These are phyloP conservation scores for Caenorhabditis afra DNA, from an alignment of 2,888 invertebrate genomes.

Conservation along the genomic window DNA sequence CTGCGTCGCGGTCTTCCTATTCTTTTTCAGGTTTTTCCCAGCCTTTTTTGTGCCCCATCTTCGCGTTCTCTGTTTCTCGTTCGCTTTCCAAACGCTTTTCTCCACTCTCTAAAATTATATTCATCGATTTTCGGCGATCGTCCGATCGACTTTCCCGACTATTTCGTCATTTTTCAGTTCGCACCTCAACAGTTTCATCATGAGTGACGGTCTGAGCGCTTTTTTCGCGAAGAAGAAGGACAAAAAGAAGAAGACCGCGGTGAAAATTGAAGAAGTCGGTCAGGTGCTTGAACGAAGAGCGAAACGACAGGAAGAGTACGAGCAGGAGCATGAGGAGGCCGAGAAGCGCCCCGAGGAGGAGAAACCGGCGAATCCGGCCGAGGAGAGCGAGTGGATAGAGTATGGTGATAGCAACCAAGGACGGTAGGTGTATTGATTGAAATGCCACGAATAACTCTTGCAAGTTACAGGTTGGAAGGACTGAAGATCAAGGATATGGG, in stretches of 20 bases:
- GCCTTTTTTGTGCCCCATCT: background rate
- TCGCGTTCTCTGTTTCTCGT: background rate
- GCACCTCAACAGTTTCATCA: conserved; percentile 24
- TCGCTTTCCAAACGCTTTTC: background rate
- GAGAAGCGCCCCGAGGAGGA: conserved; percentile 60
- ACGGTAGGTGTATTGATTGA: conserved; percentile 35
- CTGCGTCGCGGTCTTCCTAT: conserved; percentile 21
- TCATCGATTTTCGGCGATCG: background rate
- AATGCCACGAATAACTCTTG: too few species aligned
- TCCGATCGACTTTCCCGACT: background rate
- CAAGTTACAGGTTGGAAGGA: conserved; percentile 63
- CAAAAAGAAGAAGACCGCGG: conserved; percentile 74
- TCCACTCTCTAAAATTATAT: background rate
- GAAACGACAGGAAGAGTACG: conserved; percentile 67
- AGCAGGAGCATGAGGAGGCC: conserved; percentile 57
- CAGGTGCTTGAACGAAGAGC: conserved; percentile 72
- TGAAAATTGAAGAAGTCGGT: conserved; percentile 77
- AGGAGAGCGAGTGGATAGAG: conserved; percentile 74
- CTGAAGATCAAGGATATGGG: conserved; percentile 73
- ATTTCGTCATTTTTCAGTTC: background rate
- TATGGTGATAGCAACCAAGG: conserved; percentile 64
- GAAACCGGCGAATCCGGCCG: conserved; percentile 41
- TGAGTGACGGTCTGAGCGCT: conserved; percentile 74
- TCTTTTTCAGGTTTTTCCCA: conserved; percentile 19
- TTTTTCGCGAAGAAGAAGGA: conserved; percentile 79